A percentile compares a stretch with the other conserved stretches of the same genome.
Conservation (phyloP, 2,797 vertebrate species). For the Centroberyx gerrardi region DNA sequence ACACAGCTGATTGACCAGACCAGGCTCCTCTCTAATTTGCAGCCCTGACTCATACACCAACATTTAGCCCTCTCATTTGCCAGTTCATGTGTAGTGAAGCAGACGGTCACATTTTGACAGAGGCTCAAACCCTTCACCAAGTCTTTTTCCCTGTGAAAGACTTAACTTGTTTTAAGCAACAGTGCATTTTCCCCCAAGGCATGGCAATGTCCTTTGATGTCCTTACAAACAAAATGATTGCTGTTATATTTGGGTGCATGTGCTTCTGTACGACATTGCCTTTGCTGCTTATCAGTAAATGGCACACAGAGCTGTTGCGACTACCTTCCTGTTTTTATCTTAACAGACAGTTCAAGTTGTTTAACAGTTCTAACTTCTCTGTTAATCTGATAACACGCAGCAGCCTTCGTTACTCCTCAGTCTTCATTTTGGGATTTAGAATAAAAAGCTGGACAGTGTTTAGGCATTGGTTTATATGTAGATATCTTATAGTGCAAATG, state of each 20-base stretch:
- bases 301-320: slow-evolving; percentile 34
- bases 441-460: not conserved
- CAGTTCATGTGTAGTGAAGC: not conserved
- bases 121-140: not conserved
- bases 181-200: not conserved
- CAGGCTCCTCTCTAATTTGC: slow-evolving; percentile 38
- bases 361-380: slow-evolving; percentile 25
- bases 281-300: slow-evolving; percentile 52
- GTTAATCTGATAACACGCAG: not conserved
- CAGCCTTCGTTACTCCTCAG: not conserved
- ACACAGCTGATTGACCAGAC: slow-evolving; percentile 40
- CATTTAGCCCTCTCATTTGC: slow-evolving; percentile 28
- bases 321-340: slow-evolving; percentile 60
- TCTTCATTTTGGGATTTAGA: not conserved
- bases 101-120: not conserved
- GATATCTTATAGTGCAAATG: slow-evolving; percentile 2
- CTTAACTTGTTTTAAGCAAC: not conserved
- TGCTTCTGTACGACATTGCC: not conserved
- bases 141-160: not conserved
- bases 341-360: slow-evolving; percentile 22
- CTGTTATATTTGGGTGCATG: slow-evolving; percentile 1
- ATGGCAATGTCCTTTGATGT: not conserved
- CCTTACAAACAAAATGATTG: not conserved
- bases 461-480: not conserved
- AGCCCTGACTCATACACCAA: slow-evolving; percentile 40